A percentile compares a stretch with the other conserved stretches of the same genome.
Conservation (phyloP, 1,140 invertebrate genomes). For the Belonocnema kinseyi region DNA sequence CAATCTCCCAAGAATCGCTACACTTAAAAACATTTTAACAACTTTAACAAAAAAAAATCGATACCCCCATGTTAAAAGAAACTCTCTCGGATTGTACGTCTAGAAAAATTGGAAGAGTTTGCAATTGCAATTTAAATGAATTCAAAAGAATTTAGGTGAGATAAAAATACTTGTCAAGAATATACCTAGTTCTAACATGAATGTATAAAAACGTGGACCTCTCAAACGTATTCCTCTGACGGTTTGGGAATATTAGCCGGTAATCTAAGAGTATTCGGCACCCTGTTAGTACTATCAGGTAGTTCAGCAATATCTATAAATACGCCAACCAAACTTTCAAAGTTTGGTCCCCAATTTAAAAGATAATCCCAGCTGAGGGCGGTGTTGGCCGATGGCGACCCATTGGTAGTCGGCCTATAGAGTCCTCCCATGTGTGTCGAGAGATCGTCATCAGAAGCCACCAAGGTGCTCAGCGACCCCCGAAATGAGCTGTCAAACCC, state of each 20-base stretch:
- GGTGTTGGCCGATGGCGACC: constrained; percentile 82
- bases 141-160: too few relatives aligned
- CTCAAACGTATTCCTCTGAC: constrained; percentile 86
- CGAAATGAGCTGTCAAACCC: constrained; percentile 95
- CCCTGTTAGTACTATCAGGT: constrained; percentile 86
- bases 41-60: constrained; percentile 19
- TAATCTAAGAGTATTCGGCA: constrained; percentile 80
- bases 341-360: constrained; percentile 96
- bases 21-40: background rate
- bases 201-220: background rate
- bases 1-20: too few relatives aligned
- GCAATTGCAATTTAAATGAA: too few relatives aligned
- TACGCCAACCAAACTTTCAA: constrained; percentile 94
- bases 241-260: constrained; percentile 83
- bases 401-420: constrained; percentile 84
- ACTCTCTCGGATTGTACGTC: too few relatives aligned
- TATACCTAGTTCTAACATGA: background rate
- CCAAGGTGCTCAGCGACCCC: constrained; percentile 93
- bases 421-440: constrained; percentile 84
- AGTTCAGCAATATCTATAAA: constrained; percentile 97
- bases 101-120: too few relatives aligned
- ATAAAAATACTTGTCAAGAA: too few relatives aligned
- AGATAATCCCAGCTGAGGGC: constrained; percentile 94
- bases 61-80: too few relatives aligned
- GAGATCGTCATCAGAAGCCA: constrained; percentile 93